phyloP scores from a whole-genome alignment of 2,113 vertebrate genomes.

The Gymnogyps californianus region DNA sequence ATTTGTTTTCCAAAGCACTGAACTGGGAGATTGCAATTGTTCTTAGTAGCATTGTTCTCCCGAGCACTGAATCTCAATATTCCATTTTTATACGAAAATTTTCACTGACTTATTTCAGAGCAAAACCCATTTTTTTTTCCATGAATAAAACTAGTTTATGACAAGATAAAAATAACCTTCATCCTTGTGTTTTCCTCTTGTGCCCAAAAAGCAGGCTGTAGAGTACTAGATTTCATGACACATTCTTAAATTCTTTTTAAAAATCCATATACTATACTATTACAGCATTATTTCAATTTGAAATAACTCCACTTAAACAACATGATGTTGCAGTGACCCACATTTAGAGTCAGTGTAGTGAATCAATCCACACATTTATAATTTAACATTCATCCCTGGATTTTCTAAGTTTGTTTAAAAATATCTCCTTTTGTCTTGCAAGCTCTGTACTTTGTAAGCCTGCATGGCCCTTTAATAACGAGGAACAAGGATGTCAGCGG shows the following conservation, averaged over 20 bases:
- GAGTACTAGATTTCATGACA: not conserved
- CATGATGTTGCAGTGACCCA: accelerated
- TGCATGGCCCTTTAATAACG: not conserved
- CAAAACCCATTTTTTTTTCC: not conserved
- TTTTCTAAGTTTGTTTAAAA: not conserved
- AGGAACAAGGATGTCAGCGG: not conserved
- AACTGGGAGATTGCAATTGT: not conserved
- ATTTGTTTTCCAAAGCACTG: not conserved
- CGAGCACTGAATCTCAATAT: not conserved
- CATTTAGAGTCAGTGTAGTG: not conserved
- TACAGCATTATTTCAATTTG: not conserved
- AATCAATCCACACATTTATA: not conserved
- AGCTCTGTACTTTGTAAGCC: not conserved
- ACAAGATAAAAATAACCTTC: not conserved
- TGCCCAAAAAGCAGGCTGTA: not conserved
- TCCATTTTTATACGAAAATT: not conserved
- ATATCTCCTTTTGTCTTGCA: not conserved
- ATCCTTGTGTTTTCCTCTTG: not conserved
- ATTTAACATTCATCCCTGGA: not conserved
- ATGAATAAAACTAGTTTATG: not conserved
- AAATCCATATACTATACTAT: not conserved
- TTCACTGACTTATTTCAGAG: not conserved
- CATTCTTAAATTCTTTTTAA: not conserved
- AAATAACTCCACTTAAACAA: not conserved
- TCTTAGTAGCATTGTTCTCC: not conserved